Evolutionary conservation across 2,888 invertebrate genomes (phyloP).

Genomic region (Cataglyphis cursor): DNA sequence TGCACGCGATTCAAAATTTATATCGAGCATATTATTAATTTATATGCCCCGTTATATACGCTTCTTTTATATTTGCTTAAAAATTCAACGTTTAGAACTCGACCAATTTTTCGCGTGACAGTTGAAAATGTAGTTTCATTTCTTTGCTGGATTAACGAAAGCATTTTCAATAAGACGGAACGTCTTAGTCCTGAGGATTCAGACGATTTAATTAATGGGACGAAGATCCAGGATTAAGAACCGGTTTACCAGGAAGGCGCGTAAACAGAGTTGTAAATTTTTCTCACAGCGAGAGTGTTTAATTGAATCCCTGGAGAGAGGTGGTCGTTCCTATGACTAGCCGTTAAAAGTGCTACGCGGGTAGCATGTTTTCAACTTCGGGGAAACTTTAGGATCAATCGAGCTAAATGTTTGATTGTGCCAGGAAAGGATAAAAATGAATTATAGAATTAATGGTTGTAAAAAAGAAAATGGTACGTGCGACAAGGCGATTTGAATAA

Average conservation of each 20-base stretch:
- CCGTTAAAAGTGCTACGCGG: slow-evolving; percentile 32
- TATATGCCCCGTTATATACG: too few species aligned
- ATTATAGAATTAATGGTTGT: background rate
- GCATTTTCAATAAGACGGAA: slow-evolving; percentile 45
- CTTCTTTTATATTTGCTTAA: background rate
- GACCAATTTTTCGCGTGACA: slow-evolving; percentile 39
- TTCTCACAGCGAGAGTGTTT: slow-evolving; percentile 69
- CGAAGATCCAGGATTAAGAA: slow-evolving; percentile 61
- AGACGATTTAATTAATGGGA: slow-evolving; percentile 72
- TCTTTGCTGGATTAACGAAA: slow-evolving; percentile 57
- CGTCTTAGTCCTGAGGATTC: slow-evolving; percentile 56
- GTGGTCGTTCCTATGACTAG: slow-evolving; percentile 24
- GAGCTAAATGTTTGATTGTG: slow-evolving; percentile 34
- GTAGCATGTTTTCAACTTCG: slow-evolving; percentile 43
- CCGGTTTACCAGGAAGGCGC: slow-evolving; percentile 65
- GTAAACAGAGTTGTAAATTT: slow-evolving; percentile 84
- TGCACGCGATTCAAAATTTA: background rate
- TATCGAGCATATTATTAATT: background rate
- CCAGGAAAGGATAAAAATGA: slow-evolving; percentile 14
- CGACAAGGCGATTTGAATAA: background rate
- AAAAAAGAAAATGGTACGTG: background rate
- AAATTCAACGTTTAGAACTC: background rate
- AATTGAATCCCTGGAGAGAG: slow-evolving; percentile 75
- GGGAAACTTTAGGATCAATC: slow-evolving; percentile 26
- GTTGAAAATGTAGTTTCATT: slow-evolving; percentile 59